Percentiles rank a stretch among this genome's conserved stretches.
These are phyloP conservation scores for Nephotettix cincticeps DNA, from an alignment of 1,140 invertebrate genomes.

Conservation along the genomic window DNA sequence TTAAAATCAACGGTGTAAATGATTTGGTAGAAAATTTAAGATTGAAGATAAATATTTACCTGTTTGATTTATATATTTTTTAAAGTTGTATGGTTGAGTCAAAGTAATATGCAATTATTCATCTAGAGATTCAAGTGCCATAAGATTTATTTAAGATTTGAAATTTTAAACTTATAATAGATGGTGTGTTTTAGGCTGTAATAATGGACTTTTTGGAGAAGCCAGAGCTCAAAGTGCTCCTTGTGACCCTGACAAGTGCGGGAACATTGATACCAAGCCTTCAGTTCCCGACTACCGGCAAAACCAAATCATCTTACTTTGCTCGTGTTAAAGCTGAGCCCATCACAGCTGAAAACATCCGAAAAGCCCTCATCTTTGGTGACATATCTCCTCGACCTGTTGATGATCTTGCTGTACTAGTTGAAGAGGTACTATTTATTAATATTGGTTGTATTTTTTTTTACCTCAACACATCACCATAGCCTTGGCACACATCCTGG, in stretches of 20 bases:
- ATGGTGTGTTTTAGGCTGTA: slow-evolving; percentile 52
- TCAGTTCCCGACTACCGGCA: slow-evolving; percentile 51
- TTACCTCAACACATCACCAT: too few species aligned
- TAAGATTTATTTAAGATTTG: too few species aligned
- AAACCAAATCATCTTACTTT: slow-evolving; percentile 66
- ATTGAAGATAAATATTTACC: too few species aligned
- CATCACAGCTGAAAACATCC: slow-evolving; percentile 59
- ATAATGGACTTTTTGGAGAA: slow-evolving; percentile 64
- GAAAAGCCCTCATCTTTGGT: slow-evolving; percentile 66
- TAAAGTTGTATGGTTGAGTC: too few species aligned
- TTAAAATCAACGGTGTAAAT: too few species aligned
- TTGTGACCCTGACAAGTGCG: slow-evolving; percentile 54
- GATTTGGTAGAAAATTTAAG: too few species aligned
- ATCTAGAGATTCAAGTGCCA: too few species aligned
- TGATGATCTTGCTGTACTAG: slow-evolving; percentile 72
- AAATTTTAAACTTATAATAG: too few species aligned
- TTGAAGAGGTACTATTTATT: slow-evolving; percentile 65
- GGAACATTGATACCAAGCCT: slow-evolving; percentile 49
- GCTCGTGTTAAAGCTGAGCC: slow-evolving; percentile 56
- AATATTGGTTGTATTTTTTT: too few species aligned
- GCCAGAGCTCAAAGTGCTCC: slow-evolving; percentile 52
- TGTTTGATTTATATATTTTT: too few species aligned
- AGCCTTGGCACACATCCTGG: too few species aligned
- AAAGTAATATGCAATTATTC: too few species aligned
- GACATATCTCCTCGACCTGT: slow-evolving; percentile 77